Base-by-base conservation (phyloP, 2,797 vertebrate genomes). In the Siniperca undulata region DNA sequence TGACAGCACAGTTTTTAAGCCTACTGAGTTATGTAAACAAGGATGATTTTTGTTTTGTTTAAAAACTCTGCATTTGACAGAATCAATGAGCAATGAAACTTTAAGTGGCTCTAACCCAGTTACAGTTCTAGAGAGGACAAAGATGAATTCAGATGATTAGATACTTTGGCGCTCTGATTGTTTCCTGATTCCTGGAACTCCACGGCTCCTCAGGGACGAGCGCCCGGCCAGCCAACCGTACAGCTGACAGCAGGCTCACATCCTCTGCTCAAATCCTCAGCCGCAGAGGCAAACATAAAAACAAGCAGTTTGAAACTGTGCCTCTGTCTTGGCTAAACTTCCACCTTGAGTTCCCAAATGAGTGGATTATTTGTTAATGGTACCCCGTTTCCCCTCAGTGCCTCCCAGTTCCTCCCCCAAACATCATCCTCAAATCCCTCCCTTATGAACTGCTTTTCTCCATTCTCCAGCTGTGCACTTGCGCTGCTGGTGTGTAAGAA, bases 171-270 rank as follows among this genome's bases (percentile, higher is more conserved):
- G 46, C 38, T 70, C 68, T 17, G 74, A 78, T 88, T 78, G 81
- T 83, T 92, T 89, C 88, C 88, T 79, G 86, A 83, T 88, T 91
- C 88, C 82, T 85, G 90, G 82, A 91, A 93, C 75, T 88, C 80
- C 34, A 0, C 5, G 7, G 40, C 74, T 88, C 86, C 82, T 78
- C 73, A 0, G 83, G 82, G 87, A 76, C 3, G 20, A 83, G 75
- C 75, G 79, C 72, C 88, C 66, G 76, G 79, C 80, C 91, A 69
- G 82, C 94, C 92, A 86, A 92, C 84, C 90, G 30, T 85, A 68
- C 84, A 92, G 88, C 91, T 93, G 91, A 93, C 94, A 92, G 92
- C 94, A 93, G 92, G 92, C 91, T 93, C 92, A 92, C 94, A 93
- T 93, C 89, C 92, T 91, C 87, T 53, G 69, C 91, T 93, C 78